phyloP scores from a whole-genome alignment of 2,888 invertebrate genomes.

The Plebejus argus region DNA sequence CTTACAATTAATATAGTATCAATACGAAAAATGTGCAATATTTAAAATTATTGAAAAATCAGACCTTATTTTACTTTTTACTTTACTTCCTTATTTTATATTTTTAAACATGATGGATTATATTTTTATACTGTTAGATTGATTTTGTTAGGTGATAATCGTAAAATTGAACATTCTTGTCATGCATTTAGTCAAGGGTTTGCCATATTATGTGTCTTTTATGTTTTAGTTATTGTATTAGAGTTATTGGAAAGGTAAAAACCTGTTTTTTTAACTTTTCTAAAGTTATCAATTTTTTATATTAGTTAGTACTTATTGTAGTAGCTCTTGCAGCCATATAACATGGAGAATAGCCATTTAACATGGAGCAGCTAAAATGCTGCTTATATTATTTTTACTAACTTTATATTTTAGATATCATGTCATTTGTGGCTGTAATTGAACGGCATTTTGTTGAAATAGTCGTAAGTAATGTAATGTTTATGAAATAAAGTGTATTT shows the following conservation, averaged over 20 bases:
- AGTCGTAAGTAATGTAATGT: slow-evolving; percentile 16
- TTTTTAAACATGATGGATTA: background rate
- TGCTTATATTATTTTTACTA: background rate
- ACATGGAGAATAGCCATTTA: background rate
- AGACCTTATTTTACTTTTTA: no score
- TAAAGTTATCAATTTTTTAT: background rate
- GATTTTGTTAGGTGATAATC: background rate
- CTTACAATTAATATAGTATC: background rate
- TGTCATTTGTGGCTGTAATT: slow-evolving; percentile 4
- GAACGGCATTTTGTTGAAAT: slow-evolving; percentile 10
- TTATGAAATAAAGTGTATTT: slow-evolving; percentile 14
- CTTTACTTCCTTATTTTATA: background rate
- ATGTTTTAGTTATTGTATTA: background rate
- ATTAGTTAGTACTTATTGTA: background rate
- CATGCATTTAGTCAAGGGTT: slow-evolving; percentile 14
- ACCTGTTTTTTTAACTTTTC: background rate
- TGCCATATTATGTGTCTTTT: background rate
- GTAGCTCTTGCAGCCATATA: background rate
- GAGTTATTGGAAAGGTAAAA: background rate
- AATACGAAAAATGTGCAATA: background rate
- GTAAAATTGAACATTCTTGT: background rate
- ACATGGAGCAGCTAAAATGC: background rate
- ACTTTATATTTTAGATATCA: background rate
- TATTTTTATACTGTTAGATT: background rate
- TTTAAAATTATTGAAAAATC: background rate